Evolutionary conservation across 2,888 invertebrate species (phyloP), one percentile per base, ranked within the genome.

Genomic region (Deroplatys truncata): DNA sequence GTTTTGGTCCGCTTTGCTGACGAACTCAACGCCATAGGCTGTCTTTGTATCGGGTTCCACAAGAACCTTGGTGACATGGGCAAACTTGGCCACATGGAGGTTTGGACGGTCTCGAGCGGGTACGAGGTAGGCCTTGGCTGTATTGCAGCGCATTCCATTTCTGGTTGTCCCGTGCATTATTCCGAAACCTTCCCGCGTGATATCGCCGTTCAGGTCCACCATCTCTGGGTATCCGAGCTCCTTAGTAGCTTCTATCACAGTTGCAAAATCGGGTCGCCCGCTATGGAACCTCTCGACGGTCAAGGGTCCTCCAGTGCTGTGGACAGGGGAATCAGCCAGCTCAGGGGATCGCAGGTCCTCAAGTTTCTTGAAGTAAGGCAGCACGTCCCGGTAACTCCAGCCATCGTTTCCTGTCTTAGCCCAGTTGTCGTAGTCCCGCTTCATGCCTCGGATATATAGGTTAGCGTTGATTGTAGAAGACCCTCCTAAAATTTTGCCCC

Each of bases 21-120:
- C 93, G 91, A 96, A 96, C 91, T 96, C 94, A 0, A 97, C 96
- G 0, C 97, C 97, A 90, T 95, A 95, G 0, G 97, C 97, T 28
- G 93, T 93, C 91, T 96, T 96, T 0, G 95, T 95, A 25, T 93
- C 91, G 0, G 94, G 94, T 92, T 97, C 95, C 28, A 97, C 96
- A 0, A 97, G 92, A 5, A 97, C 93, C 93, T 96, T 96, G 0
- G 95, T 95, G 0, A 95, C 97, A 49, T 92, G 92, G 82, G 95
- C 94, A 43, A 95, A 94, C 91, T 95, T 94, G 0, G 96, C 95
- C 29, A 97, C 95, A 92, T 96, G 96, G 3, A 98, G 93, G 92
- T 97, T 98, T 20, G 92, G 93, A 87, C 97, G 94, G 13, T 93
- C 93, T 91, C 95, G 94, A 91, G 96, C 94, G 16, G 95, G 95